Conservation (phyloP, 2,888 invertebrate species). For the Drosophila mercatorum region DNA sequence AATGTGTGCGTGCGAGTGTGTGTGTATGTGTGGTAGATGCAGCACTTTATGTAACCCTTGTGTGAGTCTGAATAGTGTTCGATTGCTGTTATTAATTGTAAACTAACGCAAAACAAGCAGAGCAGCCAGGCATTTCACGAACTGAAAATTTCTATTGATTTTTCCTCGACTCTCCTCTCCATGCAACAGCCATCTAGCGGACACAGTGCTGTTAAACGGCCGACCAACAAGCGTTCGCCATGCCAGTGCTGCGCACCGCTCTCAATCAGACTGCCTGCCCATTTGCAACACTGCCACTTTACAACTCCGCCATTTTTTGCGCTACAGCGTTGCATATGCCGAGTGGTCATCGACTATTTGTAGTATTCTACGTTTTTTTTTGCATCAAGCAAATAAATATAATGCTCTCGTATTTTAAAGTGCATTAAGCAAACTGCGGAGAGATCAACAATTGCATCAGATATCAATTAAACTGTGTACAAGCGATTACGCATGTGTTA, state of each 20-base stretch:
- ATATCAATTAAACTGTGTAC: slow-evolving; percentile 16
- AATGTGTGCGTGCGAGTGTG: slow-evolving; percentile 50
- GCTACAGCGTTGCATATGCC: slow-evolving; percentile 66
- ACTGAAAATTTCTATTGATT: slow-evolving; percentile 84
- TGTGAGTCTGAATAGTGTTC: slow-evolving; percentile 36
- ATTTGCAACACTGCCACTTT: slow-evolving; percentile 33
- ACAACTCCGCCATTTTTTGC: slow-evolving; percentile 72
- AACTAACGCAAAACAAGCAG: slow-evolving; percentile 71
- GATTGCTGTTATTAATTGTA: slow-evolving; percentile 55
- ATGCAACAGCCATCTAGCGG: slow-evolving; percentile 61
- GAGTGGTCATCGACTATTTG: slow-evolving; percentile 50
- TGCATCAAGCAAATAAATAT: slow-evolving; percentile 21
- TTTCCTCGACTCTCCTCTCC: slow-evolving; percentile 77
- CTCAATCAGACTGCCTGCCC: too few species aligned
- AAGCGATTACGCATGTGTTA: slow-evolving; percentile 68
- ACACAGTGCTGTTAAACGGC: slow-evolving; percentile 36
- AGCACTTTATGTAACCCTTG: slow-evolving; percentile 60
- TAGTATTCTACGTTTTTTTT: slow-evolving; percentile 32
- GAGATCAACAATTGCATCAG: slow-evolving; percentile 7
- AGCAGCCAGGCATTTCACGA: slow-evolving; percentile 67
- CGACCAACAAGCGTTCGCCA: neutral
- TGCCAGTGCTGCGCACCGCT: slow-evolving; percentile 23
- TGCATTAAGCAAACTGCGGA: slow-evolving; percentile 28
- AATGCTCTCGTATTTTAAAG: slow-evolving; percentile 47
- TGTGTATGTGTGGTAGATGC: slow-evolving; percentile 6